Base-by-base conservation (phyloP, 1,140 invertebrate genomes). In the Apocrypta bakeri region DNA sequence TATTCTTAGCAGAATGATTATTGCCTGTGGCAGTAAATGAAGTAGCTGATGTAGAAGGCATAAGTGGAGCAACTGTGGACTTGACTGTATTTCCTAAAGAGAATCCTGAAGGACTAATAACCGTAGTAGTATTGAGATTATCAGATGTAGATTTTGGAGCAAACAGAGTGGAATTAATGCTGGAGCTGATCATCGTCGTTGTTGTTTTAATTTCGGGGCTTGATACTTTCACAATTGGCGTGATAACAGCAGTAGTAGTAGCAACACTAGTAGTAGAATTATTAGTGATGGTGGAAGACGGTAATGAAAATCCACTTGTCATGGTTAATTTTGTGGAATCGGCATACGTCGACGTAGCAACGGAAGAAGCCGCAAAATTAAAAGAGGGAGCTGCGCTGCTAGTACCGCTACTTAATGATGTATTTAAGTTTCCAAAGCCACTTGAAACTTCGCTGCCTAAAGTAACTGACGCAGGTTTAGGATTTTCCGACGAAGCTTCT, bases 231-330 rank as follows among this genome's bases (percentile, higher is more conserved):
- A 21, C 21, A 7, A 27, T 68, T 17, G 73, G 25, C 14, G 40
- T 24, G 27, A 17, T 3, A 11, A 72, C 37, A 29, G 69, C 14
- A 71, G 40, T 74, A 2, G 72, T 9, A 4, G 75, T 82, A 4
- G 68, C 56, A n/a, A 83, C 2, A 61, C 27, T 29, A 21, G 24
- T 68, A 25, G 37, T 80, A 9, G 73, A n/a, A 64, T 8, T n/a
- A n/a, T n/a, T 79, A 9, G 72, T 29, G 42, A 42, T 71, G 6
- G 29, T 24, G 14, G 78, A 37, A 56, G 82, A 42, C 31, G 66
- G n/a, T 17, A 33, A 61, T 27, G 83, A 81, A 72, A 81, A 72
- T 56, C 27, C 63, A 40, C 77, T 21, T 71, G 64, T 42, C 24
- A 29, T 17, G 40, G 42, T 33, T 82, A 40, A 42, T 11, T 76